Percentiles rank a stretch among this genome's conserved stretches.
These are phyloP conservation scores for Pocillopora meandrina DNA, from an alignment of 92 coral and sea anemone species.

Conservation along the genomic window DNA sequence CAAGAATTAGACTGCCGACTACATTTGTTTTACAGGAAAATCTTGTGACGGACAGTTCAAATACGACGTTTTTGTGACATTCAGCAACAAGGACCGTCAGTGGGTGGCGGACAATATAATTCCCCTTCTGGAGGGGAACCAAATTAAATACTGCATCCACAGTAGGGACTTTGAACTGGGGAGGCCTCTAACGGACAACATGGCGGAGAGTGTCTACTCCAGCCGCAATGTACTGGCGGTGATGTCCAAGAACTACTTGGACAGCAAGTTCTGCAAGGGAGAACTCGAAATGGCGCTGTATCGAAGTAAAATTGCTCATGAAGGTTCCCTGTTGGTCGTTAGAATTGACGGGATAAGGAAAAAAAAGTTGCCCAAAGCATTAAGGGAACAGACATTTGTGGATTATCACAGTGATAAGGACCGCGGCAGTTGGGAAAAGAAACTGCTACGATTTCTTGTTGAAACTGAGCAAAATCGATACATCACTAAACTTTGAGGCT, in stretches of 20 bases:
- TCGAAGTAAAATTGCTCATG: constrained; percentile 28
- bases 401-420: constrained; percentile 37
- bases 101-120: constrained; percentile 48
- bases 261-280: constrained; percentile 59
- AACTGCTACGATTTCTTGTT: constrained; percentile 31
- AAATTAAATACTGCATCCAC: constrained; percentile 47
- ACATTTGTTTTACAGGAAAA: constrained; percentile 29
- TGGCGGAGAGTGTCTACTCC: constrained; percentile 60
- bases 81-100: constrained; percentile 44
- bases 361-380: constrained; percentile 41
- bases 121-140: constrained; percentile 45
- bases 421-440: constrained; percentile 33
- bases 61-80: constrained; percentile 60
- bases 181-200: constrained; percentile 51
- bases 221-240: constrained; percentile 58
- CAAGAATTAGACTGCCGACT: neutral
- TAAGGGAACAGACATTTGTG: constrained; percentile 42
- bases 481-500: constrained; percentile 22
- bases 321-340: constrained; percentile 37
- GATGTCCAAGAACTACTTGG: constrained; percentile 52
- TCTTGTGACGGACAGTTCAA: constrained; percentile 8
- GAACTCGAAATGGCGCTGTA: constrained; percentile 59
- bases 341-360: constrained; percentile 41
- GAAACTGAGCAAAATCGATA: neutral
- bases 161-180: constrained; percentile 61